These are phyloP conservation scores for Harpagifer antarcticus DNA, from an alignment of 2,797 vertebrate species.

Conservation along the genomic window DNA sequence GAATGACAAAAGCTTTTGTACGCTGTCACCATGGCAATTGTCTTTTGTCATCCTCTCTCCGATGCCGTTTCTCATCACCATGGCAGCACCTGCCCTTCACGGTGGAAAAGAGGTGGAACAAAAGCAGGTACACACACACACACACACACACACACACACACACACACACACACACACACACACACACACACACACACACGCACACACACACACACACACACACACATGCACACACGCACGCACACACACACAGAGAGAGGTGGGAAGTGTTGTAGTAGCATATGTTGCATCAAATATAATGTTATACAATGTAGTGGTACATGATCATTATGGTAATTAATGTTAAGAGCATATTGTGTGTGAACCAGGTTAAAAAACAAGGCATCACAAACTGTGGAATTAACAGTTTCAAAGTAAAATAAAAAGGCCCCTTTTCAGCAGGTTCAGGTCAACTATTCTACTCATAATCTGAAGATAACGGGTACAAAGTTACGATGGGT, in stretches of 20 bases:
- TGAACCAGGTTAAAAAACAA: not conserved
- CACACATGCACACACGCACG: slow-evolving; percentile 15
- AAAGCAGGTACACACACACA: slow-evolving; percentile 48
- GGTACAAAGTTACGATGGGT: no score
- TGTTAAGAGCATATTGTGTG: no score
- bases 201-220: slow-evolving; percentile 16
- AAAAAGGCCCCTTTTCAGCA: no score
- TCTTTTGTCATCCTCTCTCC: slow-evolving; percentile 52
- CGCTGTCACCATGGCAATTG: slow-evolving; percentile 67
- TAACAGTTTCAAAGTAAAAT: no score
- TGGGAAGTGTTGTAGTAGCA: not conserved
- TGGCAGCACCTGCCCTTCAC: slow-evolving; percentile 53
- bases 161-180: slow-evolving; percentile 15
- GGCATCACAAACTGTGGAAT: no score
- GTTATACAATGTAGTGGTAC: no score
- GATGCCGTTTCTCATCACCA: slow-evolving; percentile 57
- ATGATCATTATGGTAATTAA: no score
- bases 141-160: slow-evolving; percentile 12
- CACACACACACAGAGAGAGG: slow-evolving; percentile 5
- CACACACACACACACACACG: slow-evolving; percentile 7
- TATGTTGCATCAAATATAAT: no score
- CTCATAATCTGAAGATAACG: no score
- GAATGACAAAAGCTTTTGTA: slow-evolving; percentile 40
- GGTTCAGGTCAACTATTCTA: no score
- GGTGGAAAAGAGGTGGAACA: slow-evolving; percentile 47